Evolutionary conservation across 2,797 vertebrate species (phyloP).

Genomic region (Gymnocypris eckloni): DNA sequence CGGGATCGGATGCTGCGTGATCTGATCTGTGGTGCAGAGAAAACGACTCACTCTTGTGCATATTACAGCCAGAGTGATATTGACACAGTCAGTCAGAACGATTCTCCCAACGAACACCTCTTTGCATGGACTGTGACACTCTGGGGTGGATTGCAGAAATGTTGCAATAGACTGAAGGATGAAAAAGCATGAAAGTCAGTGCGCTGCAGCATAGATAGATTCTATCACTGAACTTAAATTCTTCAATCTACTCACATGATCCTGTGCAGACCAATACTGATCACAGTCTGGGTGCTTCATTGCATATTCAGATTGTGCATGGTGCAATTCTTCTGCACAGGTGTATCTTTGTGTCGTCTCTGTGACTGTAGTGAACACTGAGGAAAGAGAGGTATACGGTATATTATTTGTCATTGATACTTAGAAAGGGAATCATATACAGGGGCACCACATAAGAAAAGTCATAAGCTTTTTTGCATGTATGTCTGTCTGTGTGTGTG

Average conservation of each 20-base stretch:
- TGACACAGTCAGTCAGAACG: conserved; percentile 46
- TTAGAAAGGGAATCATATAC: background rate
- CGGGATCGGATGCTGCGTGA: too few relatives aligned
- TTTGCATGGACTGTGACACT: conserved; percentile 54
- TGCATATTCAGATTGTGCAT: accelerated
- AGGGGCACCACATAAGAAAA: background rate
- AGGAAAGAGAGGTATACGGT: background rate
- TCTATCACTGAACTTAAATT: background rate
- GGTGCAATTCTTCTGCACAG: accelerated
- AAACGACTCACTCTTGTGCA: conserved; percentile 53
- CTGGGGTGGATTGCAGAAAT: accelerated
- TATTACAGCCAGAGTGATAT: background rate
- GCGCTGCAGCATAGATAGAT: background rate
- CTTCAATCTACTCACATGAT: conserved; percentile 51
- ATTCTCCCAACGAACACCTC: conserved; percentile 29
- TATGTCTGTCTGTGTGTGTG: too few relatives aligned
- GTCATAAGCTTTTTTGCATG: background rate
- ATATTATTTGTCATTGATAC: background rate
- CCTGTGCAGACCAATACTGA: background rate
- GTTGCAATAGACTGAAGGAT: conserved; percentile 59
- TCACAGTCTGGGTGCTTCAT: conserved; percentile 23
- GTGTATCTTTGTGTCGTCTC: background rate
- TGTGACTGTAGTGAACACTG: conserved; percentile 32
- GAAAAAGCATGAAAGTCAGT: background rate
- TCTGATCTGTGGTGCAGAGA: background rate